Conservation (phyloP, 2,888 invertebrate genomes). For the Cryptocephalus moraei region DNA sequence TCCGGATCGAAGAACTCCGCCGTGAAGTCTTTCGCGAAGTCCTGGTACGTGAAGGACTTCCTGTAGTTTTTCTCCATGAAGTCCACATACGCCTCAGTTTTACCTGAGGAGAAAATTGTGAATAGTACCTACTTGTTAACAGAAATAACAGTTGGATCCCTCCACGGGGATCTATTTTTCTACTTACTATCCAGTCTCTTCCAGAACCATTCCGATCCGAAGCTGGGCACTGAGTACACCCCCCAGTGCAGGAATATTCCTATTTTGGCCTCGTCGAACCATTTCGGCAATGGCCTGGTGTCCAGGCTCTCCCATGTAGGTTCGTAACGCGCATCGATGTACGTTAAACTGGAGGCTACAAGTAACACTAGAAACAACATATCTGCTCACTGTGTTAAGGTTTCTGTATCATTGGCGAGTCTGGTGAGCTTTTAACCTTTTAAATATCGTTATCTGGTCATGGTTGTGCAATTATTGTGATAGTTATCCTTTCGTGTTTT, state of each 20-base stretch:
- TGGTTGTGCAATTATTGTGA: too few species aligned
- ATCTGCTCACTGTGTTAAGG: too few species aligned
- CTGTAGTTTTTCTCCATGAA: constrained; percentile 80
- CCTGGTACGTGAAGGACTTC: constrained; percentile 81
- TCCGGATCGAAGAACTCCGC: constrained; percentile 82
- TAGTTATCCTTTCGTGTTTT: too few species aligned
- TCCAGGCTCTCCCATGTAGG: constrained; percentile 83
- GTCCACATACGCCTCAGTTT: constrained; percentile 7
- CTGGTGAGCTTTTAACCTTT: too few species aligned
- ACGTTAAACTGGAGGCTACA: neutral
- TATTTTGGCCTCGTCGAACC: constrained; percentile 86
- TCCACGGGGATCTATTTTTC: neutral
- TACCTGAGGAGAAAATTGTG: neutral
- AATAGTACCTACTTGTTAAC: too few species aligned
- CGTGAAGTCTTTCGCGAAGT: constrained; percentile 81
- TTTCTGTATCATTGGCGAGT: too few species aligned
- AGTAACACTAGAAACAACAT: too few species aligned
- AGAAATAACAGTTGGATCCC: too few species aligned
- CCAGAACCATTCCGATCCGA: constrained; percentile 91
- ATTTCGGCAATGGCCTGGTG: constrained; percentile 67
- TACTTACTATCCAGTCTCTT: constrained; percentile 60
- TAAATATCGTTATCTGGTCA: too few species aligned
- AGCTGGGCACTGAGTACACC: constrained; percentile 82
- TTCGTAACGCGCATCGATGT: constrained; percentile 40
- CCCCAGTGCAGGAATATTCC: constrained; percentile 95